These are phyloP conservation scores for Brachyopa scutellaris DNA, from an alignment of 2,888 invertebrate species.

Conservation along the genomic window DNA sequence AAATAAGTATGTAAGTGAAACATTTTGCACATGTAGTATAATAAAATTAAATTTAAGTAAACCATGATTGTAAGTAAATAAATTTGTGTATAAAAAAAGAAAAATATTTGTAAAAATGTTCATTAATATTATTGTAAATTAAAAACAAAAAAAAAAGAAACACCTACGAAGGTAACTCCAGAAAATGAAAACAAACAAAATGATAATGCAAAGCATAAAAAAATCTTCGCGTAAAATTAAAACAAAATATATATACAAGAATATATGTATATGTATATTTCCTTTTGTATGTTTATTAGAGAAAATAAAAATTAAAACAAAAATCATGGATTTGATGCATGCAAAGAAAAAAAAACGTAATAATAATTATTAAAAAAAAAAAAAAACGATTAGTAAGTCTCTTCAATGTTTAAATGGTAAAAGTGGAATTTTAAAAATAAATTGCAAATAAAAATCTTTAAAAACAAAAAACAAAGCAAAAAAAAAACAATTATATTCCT, in stretches of 20 bases:
- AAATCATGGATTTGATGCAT: constrained; percentile 70
- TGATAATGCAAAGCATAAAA: constrained; percentile 67
- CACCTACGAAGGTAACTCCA: constrained; percentile 34
- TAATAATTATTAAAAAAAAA: constrained; percentile 54
- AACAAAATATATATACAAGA: constrained; percentile 59
- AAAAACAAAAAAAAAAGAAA: constrained; percentile 27
- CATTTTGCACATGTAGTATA: constrained; percentile 73
- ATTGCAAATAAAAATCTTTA: constrained; percentile 52
- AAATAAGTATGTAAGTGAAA: constrained; percentile 68
- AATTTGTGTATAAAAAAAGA: constrained; percentile 63
- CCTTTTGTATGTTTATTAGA: constrained; percentile 72
- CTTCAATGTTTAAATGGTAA: constrained; percentile 73
- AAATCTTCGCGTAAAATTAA: constrained; percentile 45
- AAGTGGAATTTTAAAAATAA: constrained; percentile 70
- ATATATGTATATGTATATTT: constrained; percentile 71
- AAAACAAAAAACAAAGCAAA: too few species aligned
- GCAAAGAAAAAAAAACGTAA: constrained; percentile 60
- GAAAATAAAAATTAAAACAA: constrained; percentile 56
- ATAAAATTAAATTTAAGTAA: constrained; percentile 64
- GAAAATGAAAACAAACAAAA: constrained; percentile 28
- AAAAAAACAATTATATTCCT: constrained; percentile 48
- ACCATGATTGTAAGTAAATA: constrained; percentile 68
- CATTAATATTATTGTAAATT: constrained; percentile 52
- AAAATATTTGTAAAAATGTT: constrained; percentile 70
- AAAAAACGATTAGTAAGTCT: constrained; percentile 66